Evolutionary conservation across 2,888 invertebrate genomes (phyloP).

Genomic region (Macaria notata): DNA sequence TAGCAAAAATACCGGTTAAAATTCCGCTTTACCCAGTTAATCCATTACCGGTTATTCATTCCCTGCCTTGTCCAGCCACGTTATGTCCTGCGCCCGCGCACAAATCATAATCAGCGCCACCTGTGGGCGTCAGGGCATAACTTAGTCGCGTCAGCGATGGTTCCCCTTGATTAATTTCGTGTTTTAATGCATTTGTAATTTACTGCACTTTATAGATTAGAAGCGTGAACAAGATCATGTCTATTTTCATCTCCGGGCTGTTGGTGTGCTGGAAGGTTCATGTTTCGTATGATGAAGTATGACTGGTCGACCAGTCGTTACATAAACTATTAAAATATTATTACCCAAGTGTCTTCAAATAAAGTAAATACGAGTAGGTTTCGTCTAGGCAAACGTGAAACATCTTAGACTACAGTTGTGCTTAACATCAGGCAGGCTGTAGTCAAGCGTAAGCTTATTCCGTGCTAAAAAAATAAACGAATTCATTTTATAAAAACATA

Average conservation of each 20-base stretch:
- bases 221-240: neutral
- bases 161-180: conserved; percentile 26
- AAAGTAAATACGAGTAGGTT: too few species aligned
- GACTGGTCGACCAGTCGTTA: neutral
- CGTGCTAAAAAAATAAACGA: too few species aligned
- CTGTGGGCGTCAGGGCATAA: conserved; percentile 48
- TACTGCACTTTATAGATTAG: conserved; percentile 8
- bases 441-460: too few species aligned
- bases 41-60: conserved; percentile 6
- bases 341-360: too few species aligned
- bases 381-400: too few species aligned
- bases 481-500: too few species aligned
- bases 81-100: conserved; percentile 40
- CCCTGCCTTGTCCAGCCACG: conserved; percentile 36
- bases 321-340: too few species aligned
- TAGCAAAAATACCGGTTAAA: too few species aligned
- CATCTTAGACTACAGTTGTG: too few species aligned
- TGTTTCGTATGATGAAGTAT: neutral
- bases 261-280: neutral
- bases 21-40: too few species aligned
- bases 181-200: conserved; percentile 21
- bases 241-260: conserved; percentile 2
- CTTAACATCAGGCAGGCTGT: too few species aligned
- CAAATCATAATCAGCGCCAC: conserved; percentile 62
- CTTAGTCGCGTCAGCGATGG: conserved; percentile 20